Base-by-base conservation (phyloP, 2,113 vertebrate genomes). In the Odocoileus virginianus region DNA sequence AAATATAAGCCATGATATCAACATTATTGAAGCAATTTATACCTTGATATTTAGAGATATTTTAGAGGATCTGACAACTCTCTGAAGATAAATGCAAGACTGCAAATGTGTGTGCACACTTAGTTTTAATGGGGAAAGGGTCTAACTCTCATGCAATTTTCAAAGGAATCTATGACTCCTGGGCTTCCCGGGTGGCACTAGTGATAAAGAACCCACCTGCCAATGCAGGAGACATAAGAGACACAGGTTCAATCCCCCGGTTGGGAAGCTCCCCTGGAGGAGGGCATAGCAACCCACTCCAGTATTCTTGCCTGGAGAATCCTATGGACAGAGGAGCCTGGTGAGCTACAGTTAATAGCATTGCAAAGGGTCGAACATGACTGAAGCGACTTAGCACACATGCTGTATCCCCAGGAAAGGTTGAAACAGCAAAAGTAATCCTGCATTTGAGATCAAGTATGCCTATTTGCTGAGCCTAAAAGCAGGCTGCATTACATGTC, bases 401-500 rank as follows among this genome's bases (percentile, higher is more conserved):
- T 43, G 71, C 71, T 76, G 71, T 76, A 27, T 76, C 6, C 81
- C 89, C 15, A 10, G 43, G 17, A 86, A 54, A 58, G 7, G 3
- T 13, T 43, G 45, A 40, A 45, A 36, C 84, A 12, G 27, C 3
- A 19, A 64, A 33, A 3, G 10, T 5, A 17, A 67, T 3, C 10
- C 7, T 82, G 2, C 21, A 8, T 27, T 95, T 5, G 13, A 85
- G 76, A 36, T 58, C 64, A 30, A 1, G 52, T 3, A 14, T 25
- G 7, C 45, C 14, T 50, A 5, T 5, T 43, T 43, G 81, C 74
- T 52, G 52, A 92, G 14, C n/a, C 57, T 13, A 87, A 79, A 58
- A 60, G 12, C 11, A 61, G 11, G 36, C 27, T 15, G 14, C 3
- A 2, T 40, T 3, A 0, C 33, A 2, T n/a, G 8, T 28, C 14